Conservation (phyloP, 2,113 vertebrate genomes). For the Anhinga rufa region DNA sequence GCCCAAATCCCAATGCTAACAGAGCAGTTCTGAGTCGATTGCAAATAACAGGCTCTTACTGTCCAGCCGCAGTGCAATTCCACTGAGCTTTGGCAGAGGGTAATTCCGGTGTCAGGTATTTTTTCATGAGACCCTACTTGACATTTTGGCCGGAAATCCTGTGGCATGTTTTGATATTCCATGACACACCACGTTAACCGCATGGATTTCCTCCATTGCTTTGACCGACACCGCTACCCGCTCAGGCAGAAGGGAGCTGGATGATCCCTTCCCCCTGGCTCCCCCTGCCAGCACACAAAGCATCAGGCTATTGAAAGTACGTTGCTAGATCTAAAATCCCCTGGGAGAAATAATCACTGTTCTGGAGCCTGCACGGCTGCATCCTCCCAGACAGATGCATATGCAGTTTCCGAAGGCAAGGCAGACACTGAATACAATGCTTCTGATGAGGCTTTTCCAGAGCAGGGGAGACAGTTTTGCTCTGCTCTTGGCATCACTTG, state of each 20-base stretch:
- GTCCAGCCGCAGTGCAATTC: background rate
- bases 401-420: background rate
- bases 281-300: background rate
- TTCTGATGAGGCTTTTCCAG: background rate
- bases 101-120: constrained; percentile 36
- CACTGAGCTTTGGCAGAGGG: constrained; percentile 1
- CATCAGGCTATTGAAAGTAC: background rate
- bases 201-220: constrained; percentile 14
- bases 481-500: background rate
- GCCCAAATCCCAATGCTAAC: constrained; percentile 28
- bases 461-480: background rate
- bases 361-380: background rate
- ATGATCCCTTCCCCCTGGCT: background rate
- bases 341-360: background rate
- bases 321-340: background rate
- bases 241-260: background rate
- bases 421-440: background rate
- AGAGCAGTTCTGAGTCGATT: background rate
- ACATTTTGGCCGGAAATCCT: constrained; percentile 43
- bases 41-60: constrained; percentile 22
- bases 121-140: constrained; percentile 39
- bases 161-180: constrained; percentile 40
- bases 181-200: background rate
- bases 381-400: background rate
- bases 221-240: background rate